A percentile compares a stretch with the other conserved stretches of the same genome.
Evolutionary conservation across 2,797 vertebrate genomes (phyloP).

Genomic region (Eulemur rubriventer): DNA sequence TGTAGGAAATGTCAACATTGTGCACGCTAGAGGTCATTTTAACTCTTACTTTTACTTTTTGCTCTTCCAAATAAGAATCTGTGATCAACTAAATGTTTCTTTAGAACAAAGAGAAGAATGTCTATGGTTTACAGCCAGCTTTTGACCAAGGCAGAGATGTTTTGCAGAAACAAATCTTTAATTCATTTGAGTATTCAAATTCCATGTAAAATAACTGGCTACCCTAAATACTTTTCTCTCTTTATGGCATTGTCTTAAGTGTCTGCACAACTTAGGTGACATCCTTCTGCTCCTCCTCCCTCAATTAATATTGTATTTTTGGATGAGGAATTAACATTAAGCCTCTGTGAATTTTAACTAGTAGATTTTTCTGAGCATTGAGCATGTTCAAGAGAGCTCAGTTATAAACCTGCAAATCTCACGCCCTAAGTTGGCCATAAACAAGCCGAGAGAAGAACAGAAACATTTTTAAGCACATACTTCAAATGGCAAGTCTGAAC

Average conservation of each 20-base stretch:
- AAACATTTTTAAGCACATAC: background rate
- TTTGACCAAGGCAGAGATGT: slow-evolving; percentile 16
- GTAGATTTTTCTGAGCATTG: background rate
- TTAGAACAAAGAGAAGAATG: slow-evolving; percentile 31
- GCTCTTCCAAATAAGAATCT: slow-evolving; percentile 26
- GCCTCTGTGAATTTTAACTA: slow-evolving; percentile 10
- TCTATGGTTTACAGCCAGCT: background rate
- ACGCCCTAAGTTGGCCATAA: background rate
- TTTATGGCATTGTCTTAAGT: background rate
- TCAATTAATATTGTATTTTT: background rate
- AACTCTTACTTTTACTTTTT: slow-evolving; percentile 46
- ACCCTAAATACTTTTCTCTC: background rate
- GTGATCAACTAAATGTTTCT: slow-evolving; percentile 23
- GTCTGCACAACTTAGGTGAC: background rate
- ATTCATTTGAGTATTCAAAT: background rate
- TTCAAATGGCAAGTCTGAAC: background rate
- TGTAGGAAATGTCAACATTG: slow-evolving; percentile 40
- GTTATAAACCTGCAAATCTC: slow-evolving; percentile 8
- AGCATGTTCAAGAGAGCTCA: background rate
- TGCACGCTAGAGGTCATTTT: background rate
- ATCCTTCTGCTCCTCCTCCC: background rate
- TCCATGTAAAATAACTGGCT: background rate
- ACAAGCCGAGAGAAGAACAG: background rate
- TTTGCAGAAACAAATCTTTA: slow-evolving; percentile 40
- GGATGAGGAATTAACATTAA: background rate